phyloP scores from a whole-genome alignment of 2,797 vertebrate genomes.

The Gastrophryne carolinensis region DNA sequence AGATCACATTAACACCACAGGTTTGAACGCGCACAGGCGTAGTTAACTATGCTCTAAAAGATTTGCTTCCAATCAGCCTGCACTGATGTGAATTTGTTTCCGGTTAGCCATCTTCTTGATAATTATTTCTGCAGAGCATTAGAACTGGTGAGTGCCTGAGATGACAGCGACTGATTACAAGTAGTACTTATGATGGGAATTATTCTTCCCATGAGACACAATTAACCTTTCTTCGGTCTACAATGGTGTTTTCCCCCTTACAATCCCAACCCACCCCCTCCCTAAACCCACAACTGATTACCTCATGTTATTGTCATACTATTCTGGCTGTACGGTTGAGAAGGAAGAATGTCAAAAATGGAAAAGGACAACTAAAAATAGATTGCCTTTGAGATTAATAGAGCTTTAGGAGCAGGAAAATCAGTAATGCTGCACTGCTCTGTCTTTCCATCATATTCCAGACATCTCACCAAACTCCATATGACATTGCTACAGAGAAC shows the following conservation, averaged over 20 bases:
- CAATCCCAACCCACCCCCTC: constrained; percentile 1
- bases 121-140: constrained; percentile 40
- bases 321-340: neutral
- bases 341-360: constrained; percentile 25
- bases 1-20: neutral
- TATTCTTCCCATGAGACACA: constrained; percentile 53
- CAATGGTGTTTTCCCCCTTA: neutral
- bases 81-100: constrained; percentile 38
- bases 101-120: constrained; percentile 47
- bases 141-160: constrained; percentile 36
- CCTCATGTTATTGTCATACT: constrained; percentile 44
- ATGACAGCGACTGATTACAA: constrained; percentile 50
- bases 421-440: constrained; percentile 1
- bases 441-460: neutral
- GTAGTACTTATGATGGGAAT: constrained; percentile 50
- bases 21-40: neutral
- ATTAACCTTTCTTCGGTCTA: constrained; percentile 48
- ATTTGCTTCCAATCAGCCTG: constrained; percentile 42
- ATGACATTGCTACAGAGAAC: neutral
- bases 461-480: neutral
- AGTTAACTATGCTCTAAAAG: constrained; percentile 1
- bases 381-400: neutral
- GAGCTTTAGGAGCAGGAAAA: constrained; percentile 8
- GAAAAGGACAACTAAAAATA: constrained; percentile 38
- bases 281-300: constrained; percentile 35